Conservation (phyloP, 2,797 vertebrate genomes). For the Anolis apletophallus region DNA sequence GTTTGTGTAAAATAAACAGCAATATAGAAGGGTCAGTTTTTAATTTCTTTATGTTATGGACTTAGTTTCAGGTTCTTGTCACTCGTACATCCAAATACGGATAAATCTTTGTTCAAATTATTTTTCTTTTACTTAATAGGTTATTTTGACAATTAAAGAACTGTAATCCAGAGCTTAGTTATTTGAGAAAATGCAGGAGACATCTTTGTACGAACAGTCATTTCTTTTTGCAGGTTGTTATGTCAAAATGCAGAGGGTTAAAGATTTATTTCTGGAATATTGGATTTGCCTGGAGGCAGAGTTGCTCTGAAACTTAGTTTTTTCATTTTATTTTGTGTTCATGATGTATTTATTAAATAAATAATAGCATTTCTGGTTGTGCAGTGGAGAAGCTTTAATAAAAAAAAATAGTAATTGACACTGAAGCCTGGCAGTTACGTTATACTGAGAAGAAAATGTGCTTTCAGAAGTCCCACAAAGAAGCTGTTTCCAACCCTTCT, state of each 20-base stretch:
- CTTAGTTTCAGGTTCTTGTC: not conserved
- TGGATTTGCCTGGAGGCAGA: slow-evolving; percentile 70
- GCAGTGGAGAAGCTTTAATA: slow-evolving; percentile 55
- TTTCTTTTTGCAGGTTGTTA: slow-evolving; percentile 23
- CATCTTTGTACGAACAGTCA: not conserved
- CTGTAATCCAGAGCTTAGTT: not conserved
- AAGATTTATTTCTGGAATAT: slow-evolving; percentile 62
- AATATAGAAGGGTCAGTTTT: not conserved
- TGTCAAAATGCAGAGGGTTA: slow-evolving; percentile 63
- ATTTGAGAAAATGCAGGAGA: not conserved
- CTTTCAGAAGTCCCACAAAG: slow-evolving; percentile 16
- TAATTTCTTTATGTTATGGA: not conserved
- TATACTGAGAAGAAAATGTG: slow-evolving; percentile 32
- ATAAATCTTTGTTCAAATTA: not conserved
- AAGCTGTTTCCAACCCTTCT: not conserved
- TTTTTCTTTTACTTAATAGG: not conserved
- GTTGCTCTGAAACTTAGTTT: slow-evolving; percentile 64
- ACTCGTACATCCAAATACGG: not conserved
- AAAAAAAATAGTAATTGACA: slow-evolving; percentile 58
- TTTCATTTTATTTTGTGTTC: slow-evolving; percentile 59
- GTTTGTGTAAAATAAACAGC: not conserved
- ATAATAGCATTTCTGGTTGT: slow-evolving; percentile 65
- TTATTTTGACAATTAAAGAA: not conserved
- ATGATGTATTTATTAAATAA: slow-evolving; percentile 70
- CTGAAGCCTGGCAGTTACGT: slow-evolving; percentile 57